Conservation (phyloP, 2,888 invertebrate genomes). For the Tribolium freemani region DNA sequence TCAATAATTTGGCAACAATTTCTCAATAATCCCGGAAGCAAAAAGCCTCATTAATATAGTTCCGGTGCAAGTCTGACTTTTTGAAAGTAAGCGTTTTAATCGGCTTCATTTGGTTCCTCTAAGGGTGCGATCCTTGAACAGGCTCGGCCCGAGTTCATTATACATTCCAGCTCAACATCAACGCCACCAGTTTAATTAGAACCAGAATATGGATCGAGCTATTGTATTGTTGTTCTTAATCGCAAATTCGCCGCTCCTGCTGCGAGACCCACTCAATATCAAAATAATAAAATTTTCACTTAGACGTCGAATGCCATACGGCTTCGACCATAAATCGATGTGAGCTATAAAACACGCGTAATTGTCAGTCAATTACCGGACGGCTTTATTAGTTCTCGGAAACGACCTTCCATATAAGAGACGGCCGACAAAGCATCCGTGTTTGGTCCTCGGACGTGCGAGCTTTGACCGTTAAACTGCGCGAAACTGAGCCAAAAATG, state of each 20-base stretch:
- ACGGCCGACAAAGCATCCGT: constrained; percentile 38
- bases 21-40: constrained; percentile 17
- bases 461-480: constrained; percentile 32
- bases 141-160: constrained; percentile 22
- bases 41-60: constrained; percentile 26
- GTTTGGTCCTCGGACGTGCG: constrained; percentile 37
- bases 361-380: constrained; percentile 53
- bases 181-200: constrained; percentile 24
- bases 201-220: constrained; percentile 7
- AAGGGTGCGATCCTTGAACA: constrained; percentile 6
- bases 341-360: constrained; percentile 49
- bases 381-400: constrained; percentile 44
- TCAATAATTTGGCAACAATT: not conserved
- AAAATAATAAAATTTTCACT: constrained; percentile 1
- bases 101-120: constrained; percentile 31
- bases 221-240: constrained; percentile 19
- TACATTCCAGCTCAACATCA: constrained; percentile 17
- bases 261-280: not conserved
- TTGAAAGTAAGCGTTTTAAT: constrained; percentile 12
- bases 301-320: constrained; percentile 15
- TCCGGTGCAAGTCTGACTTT: constrained; percentile 25
- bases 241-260: not conserved
- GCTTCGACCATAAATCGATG: constrained; percentile 25
- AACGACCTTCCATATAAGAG: constrained; percentile 38
- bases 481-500: constrained; percentile 18